Evolutionary conservation across 2,113 vertebrate genomes (phyloP).

Genomic region (Climacteris rufus): DNA sequence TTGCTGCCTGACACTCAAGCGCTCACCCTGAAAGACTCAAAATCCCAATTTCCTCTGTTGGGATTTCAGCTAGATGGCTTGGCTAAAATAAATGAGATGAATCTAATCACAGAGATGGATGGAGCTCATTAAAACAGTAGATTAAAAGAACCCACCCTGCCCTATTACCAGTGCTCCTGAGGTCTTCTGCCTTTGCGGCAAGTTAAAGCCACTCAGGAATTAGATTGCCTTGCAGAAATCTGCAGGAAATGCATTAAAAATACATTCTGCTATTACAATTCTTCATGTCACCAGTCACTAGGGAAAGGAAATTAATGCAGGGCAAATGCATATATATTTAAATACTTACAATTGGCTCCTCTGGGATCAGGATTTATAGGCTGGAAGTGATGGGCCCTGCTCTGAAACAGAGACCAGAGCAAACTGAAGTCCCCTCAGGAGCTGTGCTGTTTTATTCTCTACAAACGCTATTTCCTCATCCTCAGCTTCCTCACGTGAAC

Average conservation of each 20-base stretch:
- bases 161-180: neutral
- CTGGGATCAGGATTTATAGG: conserved; percentile 52
- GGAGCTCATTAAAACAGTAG: conserved; percentile 17
- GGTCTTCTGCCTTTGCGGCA: conserved; percentile 5
- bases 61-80: neutral
- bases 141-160: neutral
- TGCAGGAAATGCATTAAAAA: conserved; percentile 73
- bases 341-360: conserved; percentile 46
- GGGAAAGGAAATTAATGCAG: conserved; percentile 39
- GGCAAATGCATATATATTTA: conserved; percentile 3
- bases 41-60: neutral
- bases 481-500: rapidly evolving
- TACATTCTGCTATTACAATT: conserved; percentile 63
- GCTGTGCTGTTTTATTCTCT: neutral
- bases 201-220: conserved; percentile 57
- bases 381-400: conserved; percentile 16
- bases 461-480: neutral
- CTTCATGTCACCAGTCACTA: conserved; percentile 58
- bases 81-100: conserved; percentile 6
- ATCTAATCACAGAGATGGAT: conserved; percentile 28
- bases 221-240: conserved; percentile 59
- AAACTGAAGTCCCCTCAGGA: neutral
- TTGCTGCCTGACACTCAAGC: neutral
- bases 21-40: neutral
- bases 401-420: neutral